A percentile compares a stretch with the other conserved stretches of the same genome.
These are phyloP conservation scores for Rhorus exstirpatorius DNA, from an alignment of 2,888 invertebrate species.

Conservation along the genomic window DNA sequence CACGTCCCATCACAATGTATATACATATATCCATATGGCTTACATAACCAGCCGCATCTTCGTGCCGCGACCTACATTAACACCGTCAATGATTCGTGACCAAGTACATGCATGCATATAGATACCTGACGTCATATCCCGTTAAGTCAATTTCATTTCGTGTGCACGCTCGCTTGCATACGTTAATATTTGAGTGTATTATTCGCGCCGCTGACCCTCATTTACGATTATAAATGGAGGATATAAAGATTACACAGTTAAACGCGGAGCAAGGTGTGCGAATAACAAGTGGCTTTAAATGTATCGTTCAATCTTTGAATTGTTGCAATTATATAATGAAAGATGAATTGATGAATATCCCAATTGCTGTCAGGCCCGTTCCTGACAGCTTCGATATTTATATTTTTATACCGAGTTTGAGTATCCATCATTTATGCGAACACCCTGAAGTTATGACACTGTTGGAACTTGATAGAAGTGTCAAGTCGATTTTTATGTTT, in stretches of 20 bases:
- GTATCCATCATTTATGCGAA: too few species aligned
- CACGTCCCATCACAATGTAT: constrained; percentile 20
- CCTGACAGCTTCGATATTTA: too few species aligned
- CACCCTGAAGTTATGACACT: too few species aligned
- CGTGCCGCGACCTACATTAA: constrained; percentile 66
- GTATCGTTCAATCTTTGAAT: background rate
- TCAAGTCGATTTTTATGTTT: too few species aligned
- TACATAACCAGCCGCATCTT: constrained; percentile 60
- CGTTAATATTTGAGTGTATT: constrained; percentile 18
- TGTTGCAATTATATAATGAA: background rate
- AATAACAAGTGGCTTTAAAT: background rate
- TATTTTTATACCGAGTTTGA: too few species aligned
- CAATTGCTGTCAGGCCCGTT: background rate
- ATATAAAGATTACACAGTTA: background rate
- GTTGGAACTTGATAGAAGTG: too few species aligned
- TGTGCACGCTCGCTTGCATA: constrained; percentile 30
- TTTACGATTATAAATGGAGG: constrained; percentile 22
- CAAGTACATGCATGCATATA: background rate
- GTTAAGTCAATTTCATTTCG: constrained; percentile 50
- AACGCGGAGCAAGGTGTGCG: background rate
- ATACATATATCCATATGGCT: constrained; percentile 18
- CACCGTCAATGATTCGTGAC: constrained; percentile 62
- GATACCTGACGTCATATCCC: constrained; percentile 59
- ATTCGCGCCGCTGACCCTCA: background rate
- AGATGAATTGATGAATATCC: too few species aligned